Evolutionary conservation across 1,140 invertebrate species (phyloP).

Genomic region (Thaumetopoea pityocampa): DNA sequence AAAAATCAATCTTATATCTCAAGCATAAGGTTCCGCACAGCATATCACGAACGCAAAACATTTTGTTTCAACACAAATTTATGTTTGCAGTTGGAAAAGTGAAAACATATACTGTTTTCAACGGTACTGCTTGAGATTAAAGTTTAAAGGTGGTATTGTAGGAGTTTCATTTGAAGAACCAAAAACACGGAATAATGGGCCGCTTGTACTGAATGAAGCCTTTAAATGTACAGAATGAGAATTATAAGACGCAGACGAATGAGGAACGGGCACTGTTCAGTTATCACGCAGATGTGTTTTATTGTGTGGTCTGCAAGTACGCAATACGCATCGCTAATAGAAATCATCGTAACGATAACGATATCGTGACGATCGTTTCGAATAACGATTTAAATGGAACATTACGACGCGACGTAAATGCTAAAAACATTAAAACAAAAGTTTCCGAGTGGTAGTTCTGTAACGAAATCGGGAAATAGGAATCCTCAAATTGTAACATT

Average conservation of each 20-base stretch:
- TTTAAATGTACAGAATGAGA: constrained; percentile 58
- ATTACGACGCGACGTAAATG: too few relatives aligned
- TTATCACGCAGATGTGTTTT: background rate
- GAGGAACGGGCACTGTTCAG: background rate
- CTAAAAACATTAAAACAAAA: too few relatives aligned
- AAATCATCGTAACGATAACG: too few relatives aligned
- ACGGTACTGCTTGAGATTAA: constrained; percentile 19
- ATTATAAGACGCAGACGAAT: constrained; percentile 31
- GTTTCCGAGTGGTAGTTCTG: too few relatives aligned
- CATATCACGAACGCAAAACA: constrained; percentile 10
- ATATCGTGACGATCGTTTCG: too few relatives aligned
- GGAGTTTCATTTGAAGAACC: constrained; percentile 5
- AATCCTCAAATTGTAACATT: too few relatives aligned
- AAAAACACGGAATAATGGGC: constrained; percentile 37
- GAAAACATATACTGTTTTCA: constrained; percentile 13
- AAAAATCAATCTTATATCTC: constrained; percentile 25
- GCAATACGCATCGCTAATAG: too few relatives aligned
- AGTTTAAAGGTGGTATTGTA: constrained; percentile 1
- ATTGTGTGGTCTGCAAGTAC: too few relatives aligned
- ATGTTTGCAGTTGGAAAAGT: constrained; percentile 16
- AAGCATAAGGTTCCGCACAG: constrained; percentile 4
- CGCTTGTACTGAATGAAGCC: constrained; percentile 58
- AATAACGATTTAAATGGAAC: too few relatives aligned
- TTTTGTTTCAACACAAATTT: constrained; percentile 22
- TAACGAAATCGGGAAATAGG: too few relatives aligned